Base-by-base conservation (phyloP, 2,113 vertebrate species). In the Xiphias gladius region DNA sequence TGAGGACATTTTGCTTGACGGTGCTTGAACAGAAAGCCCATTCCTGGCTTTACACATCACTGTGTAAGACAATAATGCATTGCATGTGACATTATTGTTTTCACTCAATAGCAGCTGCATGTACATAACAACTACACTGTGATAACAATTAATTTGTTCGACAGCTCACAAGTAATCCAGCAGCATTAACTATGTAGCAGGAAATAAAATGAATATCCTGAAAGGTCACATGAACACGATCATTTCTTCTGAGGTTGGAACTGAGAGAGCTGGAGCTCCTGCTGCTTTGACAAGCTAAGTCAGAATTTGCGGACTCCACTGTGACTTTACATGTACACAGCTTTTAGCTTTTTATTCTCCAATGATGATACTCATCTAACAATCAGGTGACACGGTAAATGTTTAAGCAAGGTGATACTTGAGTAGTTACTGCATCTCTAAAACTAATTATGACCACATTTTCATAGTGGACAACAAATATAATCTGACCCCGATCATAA, bases 141-240 rank as follows among this genome's bases (percentile, higher is more conserved):
- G 89, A 74, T 59, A 59, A 82, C 84, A 61, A 32, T 32, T 80
- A 63, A 30, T 77, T 75, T 35, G 84, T 86, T 88, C n/a, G 64
- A 87, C 76, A 41, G 80, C 75, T 83, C 82, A 84, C 75, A 85
- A 24, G 86, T 78, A 86, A 83, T 89, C 90, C 87, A 90, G 90
- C 86, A 52, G 80, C 89, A 83, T 75, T 79, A 43, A 64, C 75
- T 76, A 83, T 71, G 70, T 4, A 69, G 68, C 54, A 7, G n/a
- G 41, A 26, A 48, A 69, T 20, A 12, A 43, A 66, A 80, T 0
- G 14, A 48, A 54, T 0, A 22, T 70, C 62, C 16, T 22, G 58
- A 61, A 57, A 35, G 10, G 62, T 12, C 37, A 63, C 7, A 43
- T n/a, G 65, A 63, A 54, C 22, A 14, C 1, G 64, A 54, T 73